phyloP scores from a whole-genome alignment of 2,113 vertebrate species.

The Anser brachyrhynchus region DNA sequence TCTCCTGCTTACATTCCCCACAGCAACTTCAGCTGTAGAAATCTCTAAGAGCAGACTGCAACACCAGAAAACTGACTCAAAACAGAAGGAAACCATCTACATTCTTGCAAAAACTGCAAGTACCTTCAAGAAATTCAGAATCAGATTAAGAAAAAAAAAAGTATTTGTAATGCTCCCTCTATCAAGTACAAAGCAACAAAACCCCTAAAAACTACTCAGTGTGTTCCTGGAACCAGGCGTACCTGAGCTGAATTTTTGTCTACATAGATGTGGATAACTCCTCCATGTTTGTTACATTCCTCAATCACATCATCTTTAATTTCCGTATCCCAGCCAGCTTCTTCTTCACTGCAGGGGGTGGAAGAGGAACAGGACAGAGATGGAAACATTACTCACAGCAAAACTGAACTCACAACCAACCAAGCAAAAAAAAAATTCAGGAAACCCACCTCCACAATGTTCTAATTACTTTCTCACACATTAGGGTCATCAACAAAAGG shows the following conservation, averaged over 20 bases:
- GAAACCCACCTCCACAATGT: background rate
- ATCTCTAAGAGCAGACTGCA: background rate
- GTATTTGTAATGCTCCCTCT: background rate
- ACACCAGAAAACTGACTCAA: background rate
- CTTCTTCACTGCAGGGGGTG: constrained; percentile 82
- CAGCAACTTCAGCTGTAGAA: background rate
- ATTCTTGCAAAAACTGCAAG: background rate
- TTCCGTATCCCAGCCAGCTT: constrained; percentile 92
- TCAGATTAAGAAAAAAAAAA: background rate
- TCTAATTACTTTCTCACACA: background rate
- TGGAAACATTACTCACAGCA: background rate
- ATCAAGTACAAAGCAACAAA: background rate
- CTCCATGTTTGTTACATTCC: constrained; percentile 98
- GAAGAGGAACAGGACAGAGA: background rate
- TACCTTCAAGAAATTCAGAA: background rate
- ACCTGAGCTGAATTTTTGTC: constrained; percentile 97
- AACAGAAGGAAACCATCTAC: background rate
- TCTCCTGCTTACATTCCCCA: background rate
- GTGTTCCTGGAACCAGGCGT: background rate
- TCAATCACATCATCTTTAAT: constrained; percentile 97
- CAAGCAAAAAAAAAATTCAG: background rate
- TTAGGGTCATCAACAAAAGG: background rate
- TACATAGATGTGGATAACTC: constrained; percentile 95
- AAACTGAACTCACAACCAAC: background rate
- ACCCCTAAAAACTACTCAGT: background rate